Conservation (phyloP, 37 sponge, comb jelly and placozoan genomes). For the Cliona cf. orientalis region DNA sequence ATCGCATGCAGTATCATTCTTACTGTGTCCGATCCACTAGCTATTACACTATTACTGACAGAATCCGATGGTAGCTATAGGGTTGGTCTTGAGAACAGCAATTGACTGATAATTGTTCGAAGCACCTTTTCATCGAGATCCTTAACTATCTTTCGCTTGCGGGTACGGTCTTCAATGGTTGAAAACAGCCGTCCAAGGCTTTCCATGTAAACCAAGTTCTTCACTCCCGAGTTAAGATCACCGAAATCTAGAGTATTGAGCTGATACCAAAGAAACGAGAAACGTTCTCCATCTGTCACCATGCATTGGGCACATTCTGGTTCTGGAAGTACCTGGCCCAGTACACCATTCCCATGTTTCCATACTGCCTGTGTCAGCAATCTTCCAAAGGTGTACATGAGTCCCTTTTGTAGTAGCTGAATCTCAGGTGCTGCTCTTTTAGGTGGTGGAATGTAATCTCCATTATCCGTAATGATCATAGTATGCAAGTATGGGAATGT, state of each 20-base stretch:
- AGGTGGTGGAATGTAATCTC: slow-evolving; percentile 26
- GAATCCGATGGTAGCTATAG: background rate
- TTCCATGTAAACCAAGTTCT: slow-evolving; percentile 61
- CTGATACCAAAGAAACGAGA: slow-evolving; percentile 81
- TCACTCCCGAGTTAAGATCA: slow-evolving; percentile 39
- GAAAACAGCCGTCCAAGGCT: slow-evolving; percentile 39
- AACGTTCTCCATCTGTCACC: slow-evolving; percentile 70
- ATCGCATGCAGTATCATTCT: too few species aligned
- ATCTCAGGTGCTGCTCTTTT: slow-evolving; percentile 24
- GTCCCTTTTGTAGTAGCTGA: slow-evolving; percentile 61
- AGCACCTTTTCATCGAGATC: slow-evolving; percentile 51
- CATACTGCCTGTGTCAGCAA: slow-evolving; percentile 48
- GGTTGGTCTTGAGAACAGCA: slow-evolving; percentile 5
- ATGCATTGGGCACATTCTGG: slow-evolving; percentile 77
- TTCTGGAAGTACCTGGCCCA: slow-evolving; percentile 44
- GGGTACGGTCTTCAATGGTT: slow-evolving; percentile 4
- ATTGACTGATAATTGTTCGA: slow-evolving; percentile 30
- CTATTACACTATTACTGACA: too few species aligned
- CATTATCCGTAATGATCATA: slow-evolving; percentile 46
- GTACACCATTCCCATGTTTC: slow-evolving; percentile 24
- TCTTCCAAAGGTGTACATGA: slow-evolving; percentile 36
- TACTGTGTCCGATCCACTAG: too few species aligned
- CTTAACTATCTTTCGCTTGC: background rate
- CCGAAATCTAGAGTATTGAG: slow-evolving; percentile 66
- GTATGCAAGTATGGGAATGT: slow-evolving; percentile 68